A percentile compares a stretch with the other conserved stretches of the same genome.
These are phyloP conservation scores for Cataglyphis albicans DNA, from an alignment of 2,888 invertebrate genomes.

Conservation along the genomic window DNA sequence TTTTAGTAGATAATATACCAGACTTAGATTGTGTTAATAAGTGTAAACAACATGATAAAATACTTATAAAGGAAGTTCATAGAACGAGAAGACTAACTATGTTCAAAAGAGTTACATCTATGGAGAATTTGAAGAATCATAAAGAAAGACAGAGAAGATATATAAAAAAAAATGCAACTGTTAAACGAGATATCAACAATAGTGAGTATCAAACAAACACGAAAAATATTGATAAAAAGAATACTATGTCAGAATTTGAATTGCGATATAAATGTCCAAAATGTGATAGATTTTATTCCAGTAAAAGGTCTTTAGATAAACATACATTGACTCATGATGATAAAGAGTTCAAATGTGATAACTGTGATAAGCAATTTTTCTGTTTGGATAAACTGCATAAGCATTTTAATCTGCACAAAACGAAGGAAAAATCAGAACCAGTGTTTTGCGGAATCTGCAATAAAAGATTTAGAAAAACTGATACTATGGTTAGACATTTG, in stretches of 20 bases:
- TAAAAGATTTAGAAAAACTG: constrained; percentile 79
- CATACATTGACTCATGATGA: constrained; percentile 67
- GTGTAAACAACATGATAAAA: constrained; percentile 58
- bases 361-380: constrained; percentile 74
- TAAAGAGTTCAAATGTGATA: constrained; percentile 73
- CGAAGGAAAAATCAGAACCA: constrained; percentile 70
- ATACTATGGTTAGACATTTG: constrained; percentile 82
- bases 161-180: constrained; percentile 75
- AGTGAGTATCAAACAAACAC: constrained; percentile 51
- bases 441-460: constrained; percentile 79
- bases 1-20: neutral
- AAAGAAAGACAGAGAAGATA: constrained; percentile 80
- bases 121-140: constrained; percentile 79
- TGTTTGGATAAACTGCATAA: constrained; percentile 70
- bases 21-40: constrained; percentile 45
- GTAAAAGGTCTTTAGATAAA: constrained; percentile 72
- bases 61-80: constrained; percentile 62
- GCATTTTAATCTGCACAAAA: constrained; percentile 71
- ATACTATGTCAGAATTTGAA: constrained; percentile 44
- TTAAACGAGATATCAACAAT: constrained; percentile 67
- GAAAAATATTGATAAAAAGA: constrained; percentile 32
- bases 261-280: constrained; percentile 66
- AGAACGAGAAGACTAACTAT: constrained; percentile 74
- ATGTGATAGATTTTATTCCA: constrained; percentile 74
- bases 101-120: constrained; percentile 80